These are phyloP conservation scores for Hyla sarda DNA, from an alignment of 2,113 vertebrate species.

Conservation along the genomic window DNA sequence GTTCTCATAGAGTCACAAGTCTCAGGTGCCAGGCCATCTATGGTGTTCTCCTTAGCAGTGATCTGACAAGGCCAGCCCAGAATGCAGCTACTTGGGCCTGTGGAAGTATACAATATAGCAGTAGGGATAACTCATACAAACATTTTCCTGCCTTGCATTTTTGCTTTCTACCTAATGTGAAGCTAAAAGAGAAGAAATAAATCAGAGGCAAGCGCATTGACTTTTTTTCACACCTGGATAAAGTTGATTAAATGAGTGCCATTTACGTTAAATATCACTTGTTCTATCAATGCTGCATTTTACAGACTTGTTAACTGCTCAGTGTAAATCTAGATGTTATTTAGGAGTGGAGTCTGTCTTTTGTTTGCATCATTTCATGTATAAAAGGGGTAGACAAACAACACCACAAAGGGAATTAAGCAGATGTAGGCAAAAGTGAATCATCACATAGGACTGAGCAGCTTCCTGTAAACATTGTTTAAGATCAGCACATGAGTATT, in stretches of 20 bases:
- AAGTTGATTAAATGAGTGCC: slow-evolving; percentile 35
- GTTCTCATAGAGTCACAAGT: not conserved
- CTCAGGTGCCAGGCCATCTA: not conserved
- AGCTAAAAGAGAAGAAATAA: not conserved
- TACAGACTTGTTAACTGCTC: slow-evolving; percentile 37
- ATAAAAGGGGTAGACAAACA: slow-evolving; percentile 55
- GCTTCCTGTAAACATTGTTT: slow-evolving; percentile 54
- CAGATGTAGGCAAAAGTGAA: slow-evolving; percentile 59
- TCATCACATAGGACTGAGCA: slow-evolving; percentile 45
- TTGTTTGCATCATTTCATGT: slow-evolving; percentile 49
- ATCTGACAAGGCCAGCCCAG: not conserved
- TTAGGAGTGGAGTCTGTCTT: slow-evolving; percentile 16
- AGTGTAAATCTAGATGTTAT: not conserved
- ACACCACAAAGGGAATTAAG: slow-evolving; percentile 50
- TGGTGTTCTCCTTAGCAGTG: not conserved
- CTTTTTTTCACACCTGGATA: slow-evolving; percentile 26
- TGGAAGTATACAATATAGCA: too few species aligned
- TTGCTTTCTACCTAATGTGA: not conserved
- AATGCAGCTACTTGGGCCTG: too few species aligned
- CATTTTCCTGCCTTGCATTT: not conserved
- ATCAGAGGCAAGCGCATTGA: not conserved
- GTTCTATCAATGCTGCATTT: slow-evolving; percentile 19
- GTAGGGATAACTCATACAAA: not conserved
- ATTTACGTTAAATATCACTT: slow-evolving; percentile 42
- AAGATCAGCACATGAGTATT: slow-evolving; percentile 52